phyloP scores from a whole-genome alignment of 2,797 vertebrate species.

The Chiloscyllium punctatum region DNA sequence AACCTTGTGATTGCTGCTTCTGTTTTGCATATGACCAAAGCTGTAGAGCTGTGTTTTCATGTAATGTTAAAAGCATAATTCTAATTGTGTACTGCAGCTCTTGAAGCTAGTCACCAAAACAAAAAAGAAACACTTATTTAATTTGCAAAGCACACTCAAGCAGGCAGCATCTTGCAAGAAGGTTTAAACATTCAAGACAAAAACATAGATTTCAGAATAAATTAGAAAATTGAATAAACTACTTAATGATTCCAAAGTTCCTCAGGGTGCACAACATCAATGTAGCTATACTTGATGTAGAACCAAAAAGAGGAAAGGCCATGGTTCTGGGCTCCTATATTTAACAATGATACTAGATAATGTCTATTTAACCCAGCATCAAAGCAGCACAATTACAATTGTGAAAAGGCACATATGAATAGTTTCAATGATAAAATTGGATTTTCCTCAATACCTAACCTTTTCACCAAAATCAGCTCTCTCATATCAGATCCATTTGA shows the following conservation, averaged over 20 bases:
- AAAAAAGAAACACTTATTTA: not conserved
- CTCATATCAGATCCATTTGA: not conserved
- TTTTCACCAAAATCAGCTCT: not conserved
- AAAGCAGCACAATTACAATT: not conserved
- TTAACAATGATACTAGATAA: not conserved
- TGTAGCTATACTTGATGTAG: not conserved
- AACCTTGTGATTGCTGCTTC: not conserved
- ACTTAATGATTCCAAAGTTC: not conserved
- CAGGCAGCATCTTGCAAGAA: not conserved
- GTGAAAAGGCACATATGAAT: not conserved
- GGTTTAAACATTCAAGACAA: not conserved
- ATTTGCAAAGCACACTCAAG: not conserved
- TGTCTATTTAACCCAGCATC: not conserved
- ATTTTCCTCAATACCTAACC: not conserved
- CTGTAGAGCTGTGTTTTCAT: not conserved
- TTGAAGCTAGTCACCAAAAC: not conserved
- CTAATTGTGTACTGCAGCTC: not conserved
- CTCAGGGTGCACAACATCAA: not conserved
- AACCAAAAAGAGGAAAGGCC: not conserved
- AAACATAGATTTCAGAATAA: not conserved
- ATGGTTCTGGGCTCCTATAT: not conserved
- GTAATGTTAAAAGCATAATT: not conserved
- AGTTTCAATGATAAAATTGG: not conserved
- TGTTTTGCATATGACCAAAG: not conserved
- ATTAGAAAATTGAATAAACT: not conserved